Evolutionary conservation across 2,888 invertebrate genomes (phyloP).

Genomic region (Troides oblongomaculatus): DNA sequence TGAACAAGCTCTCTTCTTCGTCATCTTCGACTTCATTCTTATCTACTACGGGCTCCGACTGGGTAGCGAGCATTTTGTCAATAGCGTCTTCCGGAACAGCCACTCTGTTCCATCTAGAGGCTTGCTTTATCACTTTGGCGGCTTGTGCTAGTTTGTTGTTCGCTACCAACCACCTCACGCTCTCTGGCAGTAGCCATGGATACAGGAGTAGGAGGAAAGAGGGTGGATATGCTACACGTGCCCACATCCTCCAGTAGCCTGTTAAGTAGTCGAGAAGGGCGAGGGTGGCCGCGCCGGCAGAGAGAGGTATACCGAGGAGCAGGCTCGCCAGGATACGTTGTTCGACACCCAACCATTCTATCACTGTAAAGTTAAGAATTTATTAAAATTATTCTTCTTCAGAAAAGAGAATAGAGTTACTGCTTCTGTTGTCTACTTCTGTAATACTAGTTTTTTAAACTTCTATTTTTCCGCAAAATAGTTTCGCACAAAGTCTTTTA

Average conservation of each 20-base stretch:
- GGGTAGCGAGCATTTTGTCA: constrained; percentile 55
- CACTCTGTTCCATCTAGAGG: constrained; percentile 81
- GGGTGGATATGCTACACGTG: constrained; percentile 85
- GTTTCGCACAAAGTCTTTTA: too few relatives aligned
- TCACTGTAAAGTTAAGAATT: constrained; percentile 68
- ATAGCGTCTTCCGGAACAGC: constrained; percentile 72
- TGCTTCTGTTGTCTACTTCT: too few relatives aligned
- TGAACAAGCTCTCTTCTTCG: constrained; percentile 58
- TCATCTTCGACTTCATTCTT: constrained; percentile 42
- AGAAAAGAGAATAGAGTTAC: too few relatives aligned
- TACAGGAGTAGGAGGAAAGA: constrained; percentile 84
- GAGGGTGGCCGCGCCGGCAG: constrained; percentile 84
- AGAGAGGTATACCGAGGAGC: constrained; percentile 84
- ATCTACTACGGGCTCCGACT: constrained; percentile 49
- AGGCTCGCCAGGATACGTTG: constrained; percentile 86
- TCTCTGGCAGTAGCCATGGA: constrained; percentile 86
- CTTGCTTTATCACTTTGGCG: constrained; percentile 78
- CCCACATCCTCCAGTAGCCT: constrained; percentile 85
- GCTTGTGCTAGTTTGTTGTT: constrained; percentile 83
- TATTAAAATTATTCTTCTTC: not conserved
- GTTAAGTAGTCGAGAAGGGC: constrained; percentile 84
- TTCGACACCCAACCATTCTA: constrained; percentile 88
- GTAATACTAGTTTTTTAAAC: too few relatives aligned
- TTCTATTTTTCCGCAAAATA: too few relatives aligned
- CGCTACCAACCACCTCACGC: constrained; percentile 87